Evolutionary conservation across 2,888 invertebrate species (phyloP).

Genomic region (Alloplasta piceator): DNA sequence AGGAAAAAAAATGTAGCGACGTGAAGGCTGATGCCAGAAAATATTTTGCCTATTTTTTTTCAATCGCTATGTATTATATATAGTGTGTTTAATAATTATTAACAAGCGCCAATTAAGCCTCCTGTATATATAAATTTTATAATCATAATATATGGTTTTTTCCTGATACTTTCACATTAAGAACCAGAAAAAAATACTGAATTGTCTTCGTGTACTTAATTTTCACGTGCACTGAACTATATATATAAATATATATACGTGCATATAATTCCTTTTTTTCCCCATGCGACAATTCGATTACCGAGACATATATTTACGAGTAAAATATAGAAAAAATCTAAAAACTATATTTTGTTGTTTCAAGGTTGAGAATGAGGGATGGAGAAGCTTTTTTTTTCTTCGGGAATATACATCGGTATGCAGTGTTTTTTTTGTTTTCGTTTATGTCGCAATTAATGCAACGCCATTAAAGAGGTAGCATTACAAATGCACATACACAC

Average conservation of each 20-base stretch:
- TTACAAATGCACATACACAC: constrained; percentile 44
- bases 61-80: too few species aligned
- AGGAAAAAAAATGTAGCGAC: too few species aligned
- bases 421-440: constrained; percentile 1
- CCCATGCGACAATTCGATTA: constrained; percentile 25
- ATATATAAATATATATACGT: constrained; percentile 13
- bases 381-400: not conserved
- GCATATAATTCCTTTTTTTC: too few species aligned
- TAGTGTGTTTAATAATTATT: constrained; percentile 4
- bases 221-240: not conserved
- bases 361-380: not conserved
- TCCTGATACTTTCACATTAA: too few species aligned
- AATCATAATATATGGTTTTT: too few species aligned
- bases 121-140: too few species aligned
- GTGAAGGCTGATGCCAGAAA: too few species aligned
- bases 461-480: constrained; percentile 28
- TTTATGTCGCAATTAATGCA: constrained; percentile 41
- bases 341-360: constrained; percentile 5
- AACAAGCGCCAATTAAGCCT: constrained; percentile 5
- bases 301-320: constrained; percentile 28
- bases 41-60: too few species aligned
- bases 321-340: constrained; percentile 46
- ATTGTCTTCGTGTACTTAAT: constrained; percentile 6
- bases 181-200: constrained; percentile 6
- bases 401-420: not conserved